These are phyloP conservation scores for Menidia menidia DNA, from an alignment of 2,797 vertebrate species.

Conservation along the genomic window DNA sequence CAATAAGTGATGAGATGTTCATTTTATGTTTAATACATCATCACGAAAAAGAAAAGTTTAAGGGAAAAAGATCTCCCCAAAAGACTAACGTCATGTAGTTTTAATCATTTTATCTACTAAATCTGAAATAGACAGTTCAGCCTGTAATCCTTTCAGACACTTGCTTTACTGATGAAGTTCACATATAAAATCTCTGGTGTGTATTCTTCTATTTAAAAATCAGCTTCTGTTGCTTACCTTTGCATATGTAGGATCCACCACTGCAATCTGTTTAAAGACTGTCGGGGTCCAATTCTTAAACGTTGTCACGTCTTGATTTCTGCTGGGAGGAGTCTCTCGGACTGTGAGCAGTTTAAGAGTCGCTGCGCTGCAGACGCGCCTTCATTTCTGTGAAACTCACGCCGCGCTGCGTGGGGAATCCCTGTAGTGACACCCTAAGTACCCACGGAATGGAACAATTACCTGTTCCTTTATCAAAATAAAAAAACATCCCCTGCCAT, in stretches of 20 bases:
- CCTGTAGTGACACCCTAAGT: conserved; percentile 68
- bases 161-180: not conserved
- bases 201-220: not conserved
- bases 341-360: conserved; percentile 41
- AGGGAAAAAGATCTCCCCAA: not conserved
- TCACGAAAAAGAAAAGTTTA: no score
- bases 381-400: conserved; percentile 76
- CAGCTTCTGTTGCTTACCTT: conserved; percentile 61
- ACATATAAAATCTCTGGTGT: no score
- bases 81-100: not conserved
- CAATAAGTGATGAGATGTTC: no score
- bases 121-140: not conserved
- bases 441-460: conserved; percentile 68
- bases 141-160: conserved; percentile 1
- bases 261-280: conserved; percentile 52
- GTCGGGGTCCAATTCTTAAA: conserved; percentile 66
- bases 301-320: conserved; percentile 55
- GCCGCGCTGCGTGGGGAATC: conserved; percentile 75
- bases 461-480: conserved; percentile 30
- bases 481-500: conserved; percentile 5
- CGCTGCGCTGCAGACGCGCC: conserved; percentile 38
- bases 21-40: no score
- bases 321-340: conserved; percentile 71
- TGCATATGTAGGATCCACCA: conserved; percentile 43
- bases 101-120: not conserved